Percentiles rank a stretch among this genome's conserved stretches.
These are phyloP conservation scores for Leptinotarsa rubiginosa DNA, from an alignment of 2,888 invertebrate species.

Conservation along the genomic window DNA sequence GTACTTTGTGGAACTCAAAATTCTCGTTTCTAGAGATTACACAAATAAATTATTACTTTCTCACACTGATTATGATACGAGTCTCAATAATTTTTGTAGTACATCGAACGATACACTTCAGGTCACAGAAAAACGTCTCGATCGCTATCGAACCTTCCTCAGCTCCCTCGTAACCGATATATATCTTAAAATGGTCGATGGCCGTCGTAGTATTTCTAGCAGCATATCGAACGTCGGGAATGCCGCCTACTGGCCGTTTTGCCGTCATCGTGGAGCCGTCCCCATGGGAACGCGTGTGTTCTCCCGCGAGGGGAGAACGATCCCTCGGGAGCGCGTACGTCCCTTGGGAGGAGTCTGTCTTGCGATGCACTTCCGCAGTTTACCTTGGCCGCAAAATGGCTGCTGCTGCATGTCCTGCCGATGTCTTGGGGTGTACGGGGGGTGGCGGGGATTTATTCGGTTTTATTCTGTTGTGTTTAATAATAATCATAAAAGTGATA, in stretches of 20 bases:
- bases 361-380: constrained; percentile 60
- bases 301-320: constrained; percentile 58
- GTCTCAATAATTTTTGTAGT: too few relatives aligned
- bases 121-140: background rate
- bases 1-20: too few relatives aligned
- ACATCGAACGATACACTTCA: too few relatives aligned
- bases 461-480: too few relatives aligned
- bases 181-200: constrained; percentile 60
- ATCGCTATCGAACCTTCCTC: background rate
- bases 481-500: too few relatives aligned
- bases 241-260: constrained; percentile 60
- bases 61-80: too few relatives aligned
- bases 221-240: constrained; percentile 33
- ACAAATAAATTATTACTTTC: too few relatives aligned
- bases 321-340: constrained; percentile 64
- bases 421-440: constrained; percentile 18
- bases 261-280: constrained; percentile 67
- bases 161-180: constrained; percentile 16
- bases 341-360: constrained; percentile 65
- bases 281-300: constrained; percentile 70
- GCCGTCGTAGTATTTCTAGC: constrained; percentile 57
- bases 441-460: background rate
- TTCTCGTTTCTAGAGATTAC: too few relatives aligned
- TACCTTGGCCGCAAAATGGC: constrained; percentile 51
- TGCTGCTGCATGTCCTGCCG: constrained; percentile 35